These are phyloP conservation scores for Meda fulgida DNA, from an alignment of 2,797 vertebrate species.

Conservation along the genomic window DNA sequence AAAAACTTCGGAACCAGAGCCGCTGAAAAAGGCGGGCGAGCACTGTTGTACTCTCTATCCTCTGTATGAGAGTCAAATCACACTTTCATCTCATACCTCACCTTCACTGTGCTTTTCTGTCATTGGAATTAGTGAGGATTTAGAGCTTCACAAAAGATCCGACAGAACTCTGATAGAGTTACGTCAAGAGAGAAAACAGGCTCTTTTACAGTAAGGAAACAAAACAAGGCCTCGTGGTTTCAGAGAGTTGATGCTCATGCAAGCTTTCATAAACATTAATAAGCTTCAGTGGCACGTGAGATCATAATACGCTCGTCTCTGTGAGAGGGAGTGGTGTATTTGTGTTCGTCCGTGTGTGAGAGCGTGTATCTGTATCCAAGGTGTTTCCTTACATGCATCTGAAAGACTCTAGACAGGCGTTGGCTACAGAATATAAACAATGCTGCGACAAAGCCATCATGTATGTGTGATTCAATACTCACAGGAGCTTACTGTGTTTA, in stretches of 20 bases:
- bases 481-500: neutral
- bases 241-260: neutral
- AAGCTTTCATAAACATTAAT: constrained; percentile 10
- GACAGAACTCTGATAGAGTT: neutral
- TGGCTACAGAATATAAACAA: constrained; percentile 54
- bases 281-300: neutral
- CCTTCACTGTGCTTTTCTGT: neutral
- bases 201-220: neutral
- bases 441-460: neutral
- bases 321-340: constrained; percentile 21
- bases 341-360: constrained; percentile 20
- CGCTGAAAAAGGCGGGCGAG: neutral
- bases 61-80: neutral
- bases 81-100: neutral
- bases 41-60: neutral
- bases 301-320: neutral
- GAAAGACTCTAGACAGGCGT: constrained; percentile 59
- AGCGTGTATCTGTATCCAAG: constrained; percentile 30
- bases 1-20: neutral
- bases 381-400: constrained; percentile 57
- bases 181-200: neutral
- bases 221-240: constrained; percentile 3
- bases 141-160: constrained; percentile 1
- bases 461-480: constrained; percentile 2
- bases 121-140: constrained; percentile 12